Evolutionary conservation across 2,113 vertebrate genomes (phyloP).

Genomic region (Globicephala melas): DNA sequence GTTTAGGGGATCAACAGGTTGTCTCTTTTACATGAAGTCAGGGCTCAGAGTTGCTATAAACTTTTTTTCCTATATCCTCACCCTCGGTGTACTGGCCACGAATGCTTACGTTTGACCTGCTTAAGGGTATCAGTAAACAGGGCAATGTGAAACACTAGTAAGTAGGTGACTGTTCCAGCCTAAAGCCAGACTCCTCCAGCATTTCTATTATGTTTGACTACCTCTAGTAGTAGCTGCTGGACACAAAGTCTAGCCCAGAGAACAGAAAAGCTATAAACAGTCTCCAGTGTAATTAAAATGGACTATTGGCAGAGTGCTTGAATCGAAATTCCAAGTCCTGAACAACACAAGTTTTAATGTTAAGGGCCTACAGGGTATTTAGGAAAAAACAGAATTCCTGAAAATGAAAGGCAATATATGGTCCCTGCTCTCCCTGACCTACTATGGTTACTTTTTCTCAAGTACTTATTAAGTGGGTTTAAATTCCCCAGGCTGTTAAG

Average conservation of each 20-base stretch:
- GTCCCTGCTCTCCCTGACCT: neutral
- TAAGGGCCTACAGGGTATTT: neutral
- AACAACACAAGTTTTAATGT: conserved; percentile 25
- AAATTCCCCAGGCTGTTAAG: neutral
- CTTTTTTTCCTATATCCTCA: neutral
- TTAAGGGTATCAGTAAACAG: conserved; percentile 30
- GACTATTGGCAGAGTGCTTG: neutral
- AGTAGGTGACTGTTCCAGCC: neutral
- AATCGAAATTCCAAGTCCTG: conserved; percentile 5
- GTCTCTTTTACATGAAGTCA: neutral
- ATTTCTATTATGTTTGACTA: neutral
- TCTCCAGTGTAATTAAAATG: conserved; percentile 21
- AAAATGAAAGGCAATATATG: neutral
- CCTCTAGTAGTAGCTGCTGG: neutral
- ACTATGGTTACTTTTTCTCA: conserved; percentile 24
- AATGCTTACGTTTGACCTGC: conserved; percentile 24
- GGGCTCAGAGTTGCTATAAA: neutral
- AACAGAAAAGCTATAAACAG: conserved; percentile 4
- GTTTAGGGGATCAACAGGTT: neutral
- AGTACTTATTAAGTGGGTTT: conserved; percentile 41
- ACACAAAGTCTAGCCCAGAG: neutral
- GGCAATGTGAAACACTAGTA: neutral
- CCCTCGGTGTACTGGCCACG: neutral
- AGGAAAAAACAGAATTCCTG: conserved; percentile 25
- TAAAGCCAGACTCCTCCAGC: neutral